Percentiles rank a stretch among this genome's conserved stretches.
Conservation (phyloP, 37 sponge, comb jelly and placozoan genomes). For the Ianthella basta region DNA sequence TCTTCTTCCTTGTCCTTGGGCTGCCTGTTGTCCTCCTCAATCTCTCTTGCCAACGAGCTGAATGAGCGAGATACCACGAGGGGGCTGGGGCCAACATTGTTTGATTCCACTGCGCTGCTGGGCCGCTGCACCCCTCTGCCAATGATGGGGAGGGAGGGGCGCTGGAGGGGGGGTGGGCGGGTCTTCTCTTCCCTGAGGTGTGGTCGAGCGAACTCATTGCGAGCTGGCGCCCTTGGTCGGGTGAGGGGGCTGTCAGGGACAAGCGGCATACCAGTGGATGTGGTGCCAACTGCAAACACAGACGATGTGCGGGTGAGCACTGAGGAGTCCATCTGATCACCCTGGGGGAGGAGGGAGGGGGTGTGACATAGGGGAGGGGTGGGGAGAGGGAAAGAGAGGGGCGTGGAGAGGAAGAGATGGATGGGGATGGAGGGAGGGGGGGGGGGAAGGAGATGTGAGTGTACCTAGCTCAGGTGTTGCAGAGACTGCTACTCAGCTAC, state of each 20-base stretch:
- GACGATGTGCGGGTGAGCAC: not conserved
- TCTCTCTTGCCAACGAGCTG: not conserved
- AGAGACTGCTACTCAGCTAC: no score
- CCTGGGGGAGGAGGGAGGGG: not conserved
- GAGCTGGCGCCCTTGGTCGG: not conserved
- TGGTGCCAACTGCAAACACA: not conserved
- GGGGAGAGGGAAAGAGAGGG: not conserved
- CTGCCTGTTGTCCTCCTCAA: not conserved
- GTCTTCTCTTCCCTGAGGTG: not conserved
- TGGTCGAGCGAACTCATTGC: constrained; percentile 11
- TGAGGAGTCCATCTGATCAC: no score
- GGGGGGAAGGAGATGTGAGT: no score
- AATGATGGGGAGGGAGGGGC: not conserved
- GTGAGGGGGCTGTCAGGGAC: not conserved
- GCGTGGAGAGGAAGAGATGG: not conserved
- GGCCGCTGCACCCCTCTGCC: not conserved
- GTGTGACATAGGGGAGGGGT: not conserved
- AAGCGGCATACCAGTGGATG: constrained; percentile 17
- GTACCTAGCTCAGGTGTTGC: no score
- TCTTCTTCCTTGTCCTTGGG: not conserved
- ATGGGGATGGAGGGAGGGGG: not conserved
- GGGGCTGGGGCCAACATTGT: not conserved
- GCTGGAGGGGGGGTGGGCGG: not conserved
- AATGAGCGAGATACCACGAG: not conserved
- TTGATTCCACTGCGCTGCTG: constrained; percentile 32